These are phyloP conservation scores for Aricia artaxerxes DNA, from an alignment of 2,888 invertebrate species.

Conservation along the genomic window DNA sequence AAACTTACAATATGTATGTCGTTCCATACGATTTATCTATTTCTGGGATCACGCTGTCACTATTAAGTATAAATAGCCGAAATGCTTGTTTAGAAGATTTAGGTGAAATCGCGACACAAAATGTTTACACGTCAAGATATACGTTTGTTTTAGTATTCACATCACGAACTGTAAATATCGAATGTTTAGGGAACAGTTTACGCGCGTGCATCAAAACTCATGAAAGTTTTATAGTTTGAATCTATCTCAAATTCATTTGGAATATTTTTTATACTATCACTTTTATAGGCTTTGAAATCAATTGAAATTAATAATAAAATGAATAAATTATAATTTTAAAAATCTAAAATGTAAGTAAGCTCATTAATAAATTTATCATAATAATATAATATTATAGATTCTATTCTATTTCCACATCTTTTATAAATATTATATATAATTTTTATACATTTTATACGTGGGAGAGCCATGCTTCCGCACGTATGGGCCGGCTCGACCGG, in stretches of 20 bases:
- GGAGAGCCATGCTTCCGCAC: no score
- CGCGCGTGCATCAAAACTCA: conserved; percentile 15
- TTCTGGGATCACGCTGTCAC: background rate
- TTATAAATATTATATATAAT: no score
- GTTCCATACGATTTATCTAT: conserved; percentile 10
- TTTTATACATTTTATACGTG: no score
- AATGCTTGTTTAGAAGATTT: conserved; percentile 27
- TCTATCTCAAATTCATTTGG: background rate
- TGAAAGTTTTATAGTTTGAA: background rate
- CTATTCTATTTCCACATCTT: no score
- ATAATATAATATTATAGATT: no score
- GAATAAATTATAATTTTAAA: no score
- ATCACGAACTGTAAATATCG: conserved; percentile 26
- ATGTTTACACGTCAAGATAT: conserved; percentile 29
- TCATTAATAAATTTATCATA: no score
- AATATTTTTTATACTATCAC: background rate
- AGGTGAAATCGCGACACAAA: conserved; percentile 28
- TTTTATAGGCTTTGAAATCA: background rate
- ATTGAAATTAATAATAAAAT: background rate
- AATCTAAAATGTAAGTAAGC: no score
- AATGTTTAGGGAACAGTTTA: conserved; percentile 7
- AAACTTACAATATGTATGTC: no score
- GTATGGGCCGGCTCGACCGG: no score
- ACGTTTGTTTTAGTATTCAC: conserved; percentile 27
- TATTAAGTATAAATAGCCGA: conserved; percentile 29